phyloP scores from a whole-genome alignment of 2,797 vertebrate genomes.

The Myoxocephalus aenaeus region DNA sequence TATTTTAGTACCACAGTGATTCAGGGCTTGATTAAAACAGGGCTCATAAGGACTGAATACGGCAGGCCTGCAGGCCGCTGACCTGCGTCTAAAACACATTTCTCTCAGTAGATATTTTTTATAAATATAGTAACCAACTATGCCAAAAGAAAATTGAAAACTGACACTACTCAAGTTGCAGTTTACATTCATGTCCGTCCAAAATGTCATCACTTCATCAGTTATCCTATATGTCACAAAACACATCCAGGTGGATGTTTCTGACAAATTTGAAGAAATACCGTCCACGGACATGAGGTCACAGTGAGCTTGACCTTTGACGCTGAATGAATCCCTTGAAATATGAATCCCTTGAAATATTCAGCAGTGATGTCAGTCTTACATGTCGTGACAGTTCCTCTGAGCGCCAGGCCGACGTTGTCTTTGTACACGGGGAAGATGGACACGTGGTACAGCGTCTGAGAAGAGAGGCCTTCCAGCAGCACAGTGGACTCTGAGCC shows the following conservation, averaged over 20 bases:
- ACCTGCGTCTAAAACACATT: background rate
- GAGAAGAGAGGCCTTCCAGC: conserved; percentile 87
- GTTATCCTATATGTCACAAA: no score
- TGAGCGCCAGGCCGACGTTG: conserved; percentile 83
- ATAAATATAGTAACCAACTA: background rate
- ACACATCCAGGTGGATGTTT: background rate
- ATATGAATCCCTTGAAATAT: background rate
- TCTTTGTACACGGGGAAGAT: conserved; percentile 88
- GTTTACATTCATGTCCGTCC: background rate
- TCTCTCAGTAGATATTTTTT: background rate
- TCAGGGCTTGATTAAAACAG: background rate
- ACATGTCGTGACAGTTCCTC: conserved; percentile 91
- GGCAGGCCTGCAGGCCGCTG: no score
- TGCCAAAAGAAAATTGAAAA: background rate
- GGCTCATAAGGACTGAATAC: no score
- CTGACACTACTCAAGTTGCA: background rate
- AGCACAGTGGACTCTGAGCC: conserved; percentile 81
- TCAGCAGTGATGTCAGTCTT: conserved; percentile 57
- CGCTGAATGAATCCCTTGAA: background rate
- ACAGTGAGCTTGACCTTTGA: background rate
- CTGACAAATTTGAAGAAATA: background rate
- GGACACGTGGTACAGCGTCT: conserved; percentile 90
- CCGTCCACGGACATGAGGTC: no score
- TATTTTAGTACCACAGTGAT: background rate
- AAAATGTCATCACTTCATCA: no score